Evolutionary conservation across 2,113 vertebrate genomes (phyloP), one percentile per base, ranked within the genome.

Genomic region (Carollia perspicillata): DNA sequence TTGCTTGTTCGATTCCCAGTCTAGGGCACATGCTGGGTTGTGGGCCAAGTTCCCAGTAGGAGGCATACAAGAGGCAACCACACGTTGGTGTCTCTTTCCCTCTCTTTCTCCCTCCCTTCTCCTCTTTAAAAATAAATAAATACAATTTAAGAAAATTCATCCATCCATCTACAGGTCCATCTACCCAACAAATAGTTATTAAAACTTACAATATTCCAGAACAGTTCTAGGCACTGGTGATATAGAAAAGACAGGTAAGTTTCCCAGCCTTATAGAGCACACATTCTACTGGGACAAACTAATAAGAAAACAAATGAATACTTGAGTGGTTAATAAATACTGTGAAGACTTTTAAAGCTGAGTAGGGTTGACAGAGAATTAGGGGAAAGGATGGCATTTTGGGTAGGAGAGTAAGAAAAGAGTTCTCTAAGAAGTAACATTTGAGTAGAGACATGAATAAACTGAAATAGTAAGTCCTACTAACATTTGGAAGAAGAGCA

Each of bases 131-230:
- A 58, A 58, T 58, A 58, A 58, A 58, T 58, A 58, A 23, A 58
- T 58, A 58, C 20, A 23, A 58, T 58, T 9, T 58, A 58, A 58
- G 22, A 58, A 58, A n/a, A 87, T 84, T 93, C 28, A 78, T 81
- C 53, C 12, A 92, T 26, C 37, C 23, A 89, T 58, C 40, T 74
- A 75, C 16, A 26, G 4, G 26, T 26, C 37, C 23, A 89, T 58
- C 40, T 74, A 75, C 16, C 33, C 6, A 33, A 60, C 30, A 97
- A 69, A 40, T 71, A 91, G 60, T 95, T 88, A 95, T 28, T 88
- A 40, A 72, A 86, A 93, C 17, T 40, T 88, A 65, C 0, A 78
- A 81, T 81, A 14, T 86, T 28, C 33, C 42, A 71, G 35, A 92
- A 95, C 11, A 69, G 33, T 90, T 87, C 22, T 63, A 90, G 40